Conservation (phyloP, 2,113 vertebrate genomes). For the Haemorhous mexicanus region DNA sequence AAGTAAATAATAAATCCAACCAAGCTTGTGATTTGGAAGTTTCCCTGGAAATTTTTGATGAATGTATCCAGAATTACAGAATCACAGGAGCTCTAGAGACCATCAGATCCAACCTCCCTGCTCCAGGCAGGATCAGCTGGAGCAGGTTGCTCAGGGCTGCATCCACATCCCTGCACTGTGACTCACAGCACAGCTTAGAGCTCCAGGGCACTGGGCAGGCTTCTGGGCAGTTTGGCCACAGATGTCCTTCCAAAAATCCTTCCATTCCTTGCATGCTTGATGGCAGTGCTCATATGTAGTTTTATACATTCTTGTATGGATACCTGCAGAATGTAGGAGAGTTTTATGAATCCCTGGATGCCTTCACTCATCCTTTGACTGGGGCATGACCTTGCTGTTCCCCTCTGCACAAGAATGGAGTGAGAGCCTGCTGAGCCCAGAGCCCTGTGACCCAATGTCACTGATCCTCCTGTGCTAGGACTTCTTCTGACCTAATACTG, state of each 20-base stretch:
- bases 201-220: accelerated
- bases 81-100: not conserved
- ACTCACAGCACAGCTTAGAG: not conserved
- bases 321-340: not conserved
- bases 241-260: not conserved
- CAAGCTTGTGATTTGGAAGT: not conserved
- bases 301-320: not conserved
- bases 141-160: not conserved
- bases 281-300: not conserved
- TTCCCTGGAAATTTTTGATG: not conserved
- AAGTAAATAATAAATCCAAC: not conserved
- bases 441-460: not conserved
- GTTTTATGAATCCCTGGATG: not conserved
- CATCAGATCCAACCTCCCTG: not conserved
- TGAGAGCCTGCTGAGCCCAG: not conserved
- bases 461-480: not conserved
- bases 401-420: not conserved
- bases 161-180: not conserved
- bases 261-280: not conserved
- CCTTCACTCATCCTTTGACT: not conserved
- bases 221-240: not conserved
- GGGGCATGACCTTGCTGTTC: not conserved
- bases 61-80: not conserved
- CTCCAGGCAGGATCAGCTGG: not conserved
- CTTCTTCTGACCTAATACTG: not conserved